Evolutionary conservation across 2,797 vertebrate species (phyloP), one percentile per base, ranked within the genome.

Genomic region (Schizopygopsis malacanthus): DNA sequence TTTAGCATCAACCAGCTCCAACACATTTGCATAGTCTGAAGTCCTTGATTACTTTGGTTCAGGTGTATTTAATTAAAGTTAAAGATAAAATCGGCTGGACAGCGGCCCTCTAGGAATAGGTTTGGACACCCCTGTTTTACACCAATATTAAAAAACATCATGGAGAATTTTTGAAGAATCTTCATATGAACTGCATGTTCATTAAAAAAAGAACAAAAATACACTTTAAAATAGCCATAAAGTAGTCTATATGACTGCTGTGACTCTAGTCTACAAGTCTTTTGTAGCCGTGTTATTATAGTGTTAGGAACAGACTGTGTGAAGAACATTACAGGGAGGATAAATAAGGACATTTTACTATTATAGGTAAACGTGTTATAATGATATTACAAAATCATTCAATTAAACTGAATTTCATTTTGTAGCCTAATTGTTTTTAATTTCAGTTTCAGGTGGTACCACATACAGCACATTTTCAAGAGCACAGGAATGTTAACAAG

Each of bases 371-470:
- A 56, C 7, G 56, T 59, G 20, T 2, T 2, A 13, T 33, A 1
- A 33, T 33, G 33, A 33, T 25, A 65, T 15, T 28, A 12, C n/a
- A 13, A 65, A 33, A 41, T 18, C 37, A 4, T 37, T 69, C 18
- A 37, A 10, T 39, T 39, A 10, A 69, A 43, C 47, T 1, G 9
- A 33, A 59, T 82, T 43, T 45, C 16, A 33, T 61, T 63, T 77
- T 41, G 13, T 41, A 12, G 56, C 10, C 22, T 61, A n/a, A 54
- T 82, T 9, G 8, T 76, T 76, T 76, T 50, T 25, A 22, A 37
- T 28, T 18, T 73, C 15, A 73, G 20, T 50, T 77, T 77, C 22
- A 77, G 82, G 61, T 77, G 45, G 20, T 67, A 11, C 33, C 33
- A 41, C 13, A n/a, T 37, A 15, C 45, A 47, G 25, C 7, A 33